Evolutionary conservation across 2,113 vertebrate genomes (phyloP).

Genomic region (Circaetus cinerascens): DNA sequence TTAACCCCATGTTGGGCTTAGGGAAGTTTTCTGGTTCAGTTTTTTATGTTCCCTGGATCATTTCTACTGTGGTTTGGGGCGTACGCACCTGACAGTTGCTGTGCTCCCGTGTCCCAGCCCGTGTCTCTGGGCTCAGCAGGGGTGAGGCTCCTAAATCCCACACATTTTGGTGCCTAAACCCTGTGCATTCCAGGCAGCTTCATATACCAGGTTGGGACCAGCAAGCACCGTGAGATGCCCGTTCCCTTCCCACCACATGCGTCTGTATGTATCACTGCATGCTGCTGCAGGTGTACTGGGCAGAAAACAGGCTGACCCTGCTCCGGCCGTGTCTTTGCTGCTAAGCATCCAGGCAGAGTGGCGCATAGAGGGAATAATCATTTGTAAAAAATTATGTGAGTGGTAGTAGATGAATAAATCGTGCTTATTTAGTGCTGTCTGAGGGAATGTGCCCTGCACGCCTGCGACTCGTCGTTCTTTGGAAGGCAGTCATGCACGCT

Average conservation of each 20-base stretch:
- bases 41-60: neutral
- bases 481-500: neutral
- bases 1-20: conserved; percentile 11
- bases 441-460: neutral
- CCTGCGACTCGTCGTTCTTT: neutral
- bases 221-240: neutral
- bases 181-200: neutral
- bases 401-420: neutral
- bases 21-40: neutral
- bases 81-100: accelerated
- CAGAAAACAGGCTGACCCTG: neutral
- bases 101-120: accelerated
- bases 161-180: neutral
- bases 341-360: neutral
- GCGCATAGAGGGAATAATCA: neutral
- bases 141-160: neutral
- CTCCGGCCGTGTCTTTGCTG: accelerated
- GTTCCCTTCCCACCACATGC: accelerated
- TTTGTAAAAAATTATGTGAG: neutral
- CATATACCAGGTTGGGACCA: accelerated
- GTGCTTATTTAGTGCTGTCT: neutral
- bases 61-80: neutral
- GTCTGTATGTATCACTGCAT: accelerated
- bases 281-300: neutral
- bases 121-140: neutral